Evolutionary conservation across 1,140 invertebrate species (phyloP), one percentile per base, ranked within the genome.

Genomic region (Ceratitis capitata): DNA sequence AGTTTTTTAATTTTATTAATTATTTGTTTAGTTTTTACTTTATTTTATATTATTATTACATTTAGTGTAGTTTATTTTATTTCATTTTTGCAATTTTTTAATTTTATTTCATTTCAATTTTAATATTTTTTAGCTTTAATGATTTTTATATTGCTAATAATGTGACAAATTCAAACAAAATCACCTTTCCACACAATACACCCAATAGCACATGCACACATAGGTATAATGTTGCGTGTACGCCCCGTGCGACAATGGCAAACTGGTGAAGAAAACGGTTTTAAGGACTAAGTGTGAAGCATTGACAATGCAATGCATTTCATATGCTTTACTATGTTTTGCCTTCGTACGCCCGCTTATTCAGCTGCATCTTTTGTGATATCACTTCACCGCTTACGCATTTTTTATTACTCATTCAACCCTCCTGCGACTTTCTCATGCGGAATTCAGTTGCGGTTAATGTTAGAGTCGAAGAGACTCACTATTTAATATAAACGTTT

Each of bases 391-490:
- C 45, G 51, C 51, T n/a, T 39, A 82, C 74, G 32, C 74, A 82
- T 23, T 56, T 56, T 49, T 56, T 56, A 82, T 82, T 82, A 23
- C 74, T 82, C 74, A 82, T 47, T 3, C 39, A 23, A 26, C 74
- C 45, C 74, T 82, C 35, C n/a, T n/a, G 10, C 19, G 10, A 82
- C 51, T 56, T n/a, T 45, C 45, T 82, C 35, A 49, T 82, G 35
- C 35, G 35, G 74, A 42, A 82, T 82, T 82, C 19, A 47, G 39
- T 82, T 82, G 74, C 45, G 74, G 74, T 82, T 82, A 47, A 16
- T 82, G 74, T 45, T 32, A 26, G n/a, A n/a, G 74, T 82, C 29
- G 51, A 9, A 82, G n/a, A 64, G 29, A 64, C 58, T 23, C 58
- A 82, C 45, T 82, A 45, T 42, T 82, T 82, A 39, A 42, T 82